A percentile compares a stretch with the other conserved stretches of the same genome.
Evolutionary conservation across 2,797 vertebrate species (phyloP).

Genomic region (Urophycis tenuis): DNA sequence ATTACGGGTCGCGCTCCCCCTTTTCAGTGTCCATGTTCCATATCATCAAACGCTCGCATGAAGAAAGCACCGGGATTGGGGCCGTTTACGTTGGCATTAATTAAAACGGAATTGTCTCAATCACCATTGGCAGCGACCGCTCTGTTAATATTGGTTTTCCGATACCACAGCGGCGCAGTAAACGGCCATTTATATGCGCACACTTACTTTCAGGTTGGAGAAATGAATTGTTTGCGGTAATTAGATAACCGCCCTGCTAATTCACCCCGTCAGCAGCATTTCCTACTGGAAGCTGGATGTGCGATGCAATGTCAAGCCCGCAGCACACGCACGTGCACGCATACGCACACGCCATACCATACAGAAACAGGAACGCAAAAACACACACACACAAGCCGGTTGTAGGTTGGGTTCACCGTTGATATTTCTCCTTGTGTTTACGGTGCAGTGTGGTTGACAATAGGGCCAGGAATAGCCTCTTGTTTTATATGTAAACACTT

Average conservation of each 20-base stretch:
- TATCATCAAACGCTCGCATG: background rate
- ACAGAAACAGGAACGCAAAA: background rate
- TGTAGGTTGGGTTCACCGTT: background rate
- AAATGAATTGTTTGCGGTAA: slow-evolving; percentile 20
- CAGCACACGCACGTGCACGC: background rate
- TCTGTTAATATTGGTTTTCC: slow-evolving; percentile 5
- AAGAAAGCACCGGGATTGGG: background rate
- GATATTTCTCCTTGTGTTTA: background rate
- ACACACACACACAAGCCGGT: background rate
- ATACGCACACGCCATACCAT: background rate
- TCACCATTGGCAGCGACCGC: background rate
- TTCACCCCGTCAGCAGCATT: slow-evolving; percentile 15
- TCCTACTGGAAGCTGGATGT: slow-evolving; percentile 4
- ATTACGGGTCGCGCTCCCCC: background rate
- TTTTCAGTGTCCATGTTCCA: background rate
- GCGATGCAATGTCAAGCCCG: background rate
- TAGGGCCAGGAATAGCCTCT: background rate
- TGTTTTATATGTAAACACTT: background rate
- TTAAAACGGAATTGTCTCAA: background rate
- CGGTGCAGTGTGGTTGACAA: background rate
- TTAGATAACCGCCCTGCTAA: slow-evolving; percentile 18
- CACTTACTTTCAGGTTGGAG: background rate
- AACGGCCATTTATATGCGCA: background rate
- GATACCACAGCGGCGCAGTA: background rate
- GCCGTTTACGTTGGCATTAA: background rate